Evolutionary conservation across 2,888 invertebrate genomes (phyloP), one percentile per base, ranked within the genome.

Genomic region (Hecatera dysodea): DNA sequence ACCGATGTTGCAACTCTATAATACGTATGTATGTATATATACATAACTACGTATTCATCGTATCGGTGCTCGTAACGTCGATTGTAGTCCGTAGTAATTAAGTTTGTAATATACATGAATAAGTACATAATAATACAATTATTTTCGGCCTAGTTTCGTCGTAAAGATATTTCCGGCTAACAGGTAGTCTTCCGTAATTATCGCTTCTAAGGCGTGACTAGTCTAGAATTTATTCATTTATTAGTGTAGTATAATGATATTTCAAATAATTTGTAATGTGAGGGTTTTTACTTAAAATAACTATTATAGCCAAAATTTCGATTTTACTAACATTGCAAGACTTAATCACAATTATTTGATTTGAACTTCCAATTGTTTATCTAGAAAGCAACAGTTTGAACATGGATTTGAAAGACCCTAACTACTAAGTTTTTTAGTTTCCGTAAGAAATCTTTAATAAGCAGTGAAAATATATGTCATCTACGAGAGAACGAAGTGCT

Each of bases 131-230:
- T 24, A 19, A 50, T 50, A 12, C 22, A 12, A 29, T 17, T 64
- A 63, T 56, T 17, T 39, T n/a, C n/a, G n/a, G n/a, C n/a, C n/a
- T 48, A 50, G 17, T 60, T 62, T 24, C n/a, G 9, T 56, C 15
- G 27, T 24, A 17, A 27, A 52, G 27, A 1, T 52, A 17, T 52
- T 27, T 17, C 52, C 17, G 4, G 52, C 52, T n/a, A n/a, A n/a
- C n/a, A n/a, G n/a, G n/a, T n/a, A n/a, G n/a, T 36, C 19, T 44
- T 44, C 44, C 19, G 44, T 44, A 1, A 44, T 42, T 42, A 19
- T 19, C 44, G 2, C 19, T 44, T 19, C 11, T 9, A 36, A 36
- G 36, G 11, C 11, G 36, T 11, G 11, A 11, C 36, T 36, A 36
- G 36, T 36, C 36, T 9, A 11, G 36, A n/a, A n/a, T n/a, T n/a